Evolutionary conservation across 2,113 vertebrate genomes (phyloP).

Genomic region (Passer domesticus): DNA sequence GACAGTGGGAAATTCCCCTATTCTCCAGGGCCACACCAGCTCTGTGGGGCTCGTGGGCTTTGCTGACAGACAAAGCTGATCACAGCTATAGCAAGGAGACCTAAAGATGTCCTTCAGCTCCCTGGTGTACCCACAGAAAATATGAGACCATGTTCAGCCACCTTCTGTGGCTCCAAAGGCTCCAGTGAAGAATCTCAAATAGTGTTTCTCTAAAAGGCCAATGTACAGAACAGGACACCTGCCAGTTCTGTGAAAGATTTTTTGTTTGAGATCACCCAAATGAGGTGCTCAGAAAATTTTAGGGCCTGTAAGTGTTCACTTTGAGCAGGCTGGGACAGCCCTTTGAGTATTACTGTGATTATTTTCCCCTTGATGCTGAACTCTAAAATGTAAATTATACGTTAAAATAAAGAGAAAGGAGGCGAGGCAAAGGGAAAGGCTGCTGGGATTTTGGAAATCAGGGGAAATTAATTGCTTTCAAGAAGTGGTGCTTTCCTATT

Average conservation of each 20-base stretch:
- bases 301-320: neutral
- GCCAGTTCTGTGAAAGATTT: neutral
- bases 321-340: neutral
- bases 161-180: neutral
- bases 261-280: neutral
- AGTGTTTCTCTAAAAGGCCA: neutral
- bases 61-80: neutral
- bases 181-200: neutral
- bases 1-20: neutral
- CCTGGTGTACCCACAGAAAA: neutral
- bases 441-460: neutral
- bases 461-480: neutral
- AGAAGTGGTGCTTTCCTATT: neutral
- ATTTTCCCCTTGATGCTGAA: neutral
- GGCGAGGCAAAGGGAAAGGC: neutral
- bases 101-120: neutral
- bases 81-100: neutral
- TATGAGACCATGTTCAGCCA: fast-evolving
- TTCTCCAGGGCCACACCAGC: neutral
- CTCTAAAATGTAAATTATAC: neutral
- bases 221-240: neutral
- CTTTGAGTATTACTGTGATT: neutral
- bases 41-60: neutral
- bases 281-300: neutral
- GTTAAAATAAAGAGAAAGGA: neutral